Percentiles rank a stretch among this genome's conserved stretches.
Conservation (phyloP, 2,113 vertebrate species). For the Setophaga coronata region DNA sequence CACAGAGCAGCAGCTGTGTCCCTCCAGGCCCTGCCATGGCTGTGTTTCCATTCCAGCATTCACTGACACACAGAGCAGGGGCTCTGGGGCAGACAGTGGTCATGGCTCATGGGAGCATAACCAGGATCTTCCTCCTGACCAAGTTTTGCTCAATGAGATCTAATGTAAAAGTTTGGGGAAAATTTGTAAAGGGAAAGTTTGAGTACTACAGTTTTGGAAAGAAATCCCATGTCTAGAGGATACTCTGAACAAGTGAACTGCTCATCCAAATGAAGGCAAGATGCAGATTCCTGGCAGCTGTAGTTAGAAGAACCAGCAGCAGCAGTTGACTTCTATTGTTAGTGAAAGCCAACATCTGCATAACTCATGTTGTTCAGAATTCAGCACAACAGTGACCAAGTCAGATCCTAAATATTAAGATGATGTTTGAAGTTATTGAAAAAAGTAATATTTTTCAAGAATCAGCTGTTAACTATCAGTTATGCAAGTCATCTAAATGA, state of each 20-base stretch:
- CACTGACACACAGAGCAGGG: not conserved
- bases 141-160: not conserved
- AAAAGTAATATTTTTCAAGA: not conserved
- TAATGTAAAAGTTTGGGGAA: not conserved
- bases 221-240: not conserved
- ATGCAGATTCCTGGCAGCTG: not conserved
- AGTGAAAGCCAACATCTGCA: not conserved
- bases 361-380: not conserved
- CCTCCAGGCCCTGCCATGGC: not conserved
- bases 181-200: not conserved
- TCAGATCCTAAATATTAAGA: not conserved
- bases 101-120: not conserved
- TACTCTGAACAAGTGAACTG: not conserved
- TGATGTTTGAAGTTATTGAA: not conserved
- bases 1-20: not conserved
- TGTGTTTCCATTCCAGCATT: not conserved
- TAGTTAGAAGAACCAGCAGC: not conserved
- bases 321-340: not conserved
- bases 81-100: not conserved
- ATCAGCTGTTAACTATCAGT: not conserved
- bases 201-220: not conserved
- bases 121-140: not conserved
- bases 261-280: not conserved
- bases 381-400: not conserved
- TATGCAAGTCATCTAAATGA: not conserved